Conservation (phyloP, 2,113 vertebrate species). For the Cervus canadensis region DNA sequence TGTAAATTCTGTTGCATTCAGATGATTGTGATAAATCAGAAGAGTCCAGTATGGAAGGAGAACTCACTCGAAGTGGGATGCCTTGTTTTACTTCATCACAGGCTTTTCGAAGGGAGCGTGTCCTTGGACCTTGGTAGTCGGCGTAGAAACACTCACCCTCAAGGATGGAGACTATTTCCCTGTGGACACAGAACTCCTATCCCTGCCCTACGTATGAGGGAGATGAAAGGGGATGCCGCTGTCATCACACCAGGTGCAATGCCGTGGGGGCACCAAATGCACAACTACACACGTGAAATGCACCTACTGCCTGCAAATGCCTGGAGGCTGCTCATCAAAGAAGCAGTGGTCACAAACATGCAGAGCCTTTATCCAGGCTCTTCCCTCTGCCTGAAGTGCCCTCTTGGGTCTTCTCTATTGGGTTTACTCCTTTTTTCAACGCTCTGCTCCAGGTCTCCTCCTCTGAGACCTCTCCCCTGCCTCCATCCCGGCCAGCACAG, state of each 20-base stretch:
- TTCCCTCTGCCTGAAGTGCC: neutral
- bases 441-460: neutral
- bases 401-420: neutral
- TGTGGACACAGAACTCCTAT: neutral
- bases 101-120: neutral
- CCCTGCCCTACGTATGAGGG: neutral
- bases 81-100: neutral
- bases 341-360: neutral
- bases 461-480: neutral
- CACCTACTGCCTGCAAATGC: neutral
- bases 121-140: neutral
- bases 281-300: neutral
- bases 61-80: neutral
- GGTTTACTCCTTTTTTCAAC: neutral
- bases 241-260: neutral
- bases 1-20: neutral
- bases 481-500: accelerated
- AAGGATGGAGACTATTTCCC: neutral
- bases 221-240: neutral
- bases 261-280: neutral
- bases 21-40: neutral
- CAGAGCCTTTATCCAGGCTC: neutral
- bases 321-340: neutral
- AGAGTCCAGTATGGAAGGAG: neutral
- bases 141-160: neutral